phyloP scores from a whole-genome alignment of 2,888 invertebrate species.

The Platycheirus albimanus region DNA sequence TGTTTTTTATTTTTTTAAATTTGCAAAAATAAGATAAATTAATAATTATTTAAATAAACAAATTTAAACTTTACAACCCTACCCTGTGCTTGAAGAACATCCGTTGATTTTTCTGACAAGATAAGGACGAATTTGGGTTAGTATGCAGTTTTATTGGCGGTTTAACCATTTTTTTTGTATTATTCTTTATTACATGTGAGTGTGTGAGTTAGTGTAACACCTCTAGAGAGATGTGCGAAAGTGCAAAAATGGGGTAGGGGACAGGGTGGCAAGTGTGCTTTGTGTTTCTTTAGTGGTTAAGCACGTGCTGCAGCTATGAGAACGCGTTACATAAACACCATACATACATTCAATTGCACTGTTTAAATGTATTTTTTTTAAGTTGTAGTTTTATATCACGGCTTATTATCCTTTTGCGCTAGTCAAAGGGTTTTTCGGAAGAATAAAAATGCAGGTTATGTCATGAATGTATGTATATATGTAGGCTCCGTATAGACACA shows the following conservation, averaged over 20 bases:
- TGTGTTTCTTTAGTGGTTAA: conserved; percentile 40
- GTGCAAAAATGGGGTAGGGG: conserved; percentile 13
- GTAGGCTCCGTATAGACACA: background rate
- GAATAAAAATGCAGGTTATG: conserved; percentile 19
- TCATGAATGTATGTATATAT: conserved; percentile 5
- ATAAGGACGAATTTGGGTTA: conserved; percentile 40
- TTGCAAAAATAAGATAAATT: background rate
- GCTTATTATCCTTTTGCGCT: conserved; percentile 1
- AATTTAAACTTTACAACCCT: background rate
- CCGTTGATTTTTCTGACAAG: conserved; percentile 15
- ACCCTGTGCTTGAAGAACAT: background rate
- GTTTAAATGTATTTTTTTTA: conserved; percentile 27
- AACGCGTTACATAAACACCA: conserved; percentile 59
- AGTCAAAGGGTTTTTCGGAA: background rate
- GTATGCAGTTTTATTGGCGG: conserved; percentile 63
- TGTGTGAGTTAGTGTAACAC: conserved; percentile 19
- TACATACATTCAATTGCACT: conserved; percentile 38
- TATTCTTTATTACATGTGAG: background rate
- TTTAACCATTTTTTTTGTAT: conserved; percentile 8
- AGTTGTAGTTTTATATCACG: background rate
- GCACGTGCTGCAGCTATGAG: conserved; percentile 58
- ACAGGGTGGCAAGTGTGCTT: background rate
- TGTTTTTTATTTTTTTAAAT: background rate
- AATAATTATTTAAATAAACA: too few relatives aligned
- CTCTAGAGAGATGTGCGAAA: conserved; percentile 16